Evolutionary conservation across 2,113 vertebrate species (phyloP).

Genomic region (Scomber scombrus): DNA sequence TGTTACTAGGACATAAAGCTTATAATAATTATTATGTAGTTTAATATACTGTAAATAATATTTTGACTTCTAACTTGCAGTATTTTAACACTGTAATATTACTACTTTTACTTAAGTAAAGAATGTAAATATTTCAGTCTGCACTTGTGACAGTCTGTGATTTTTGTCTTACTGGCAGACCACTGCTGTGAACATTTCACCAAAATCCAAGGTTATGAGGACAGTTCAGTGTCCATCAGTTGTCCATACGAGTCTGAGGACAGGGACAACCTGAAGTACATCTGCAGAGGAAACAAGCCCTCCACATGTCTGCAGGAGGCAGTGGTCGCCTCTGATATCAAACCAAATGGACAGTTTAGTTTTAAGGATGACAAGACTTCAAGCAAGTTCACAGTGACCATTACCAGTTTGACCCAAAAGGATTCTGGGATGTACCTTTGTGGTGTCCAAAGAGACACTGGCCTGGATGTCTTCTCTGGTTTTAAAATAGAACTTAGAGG

Average conservation of each 20-base stretch:
- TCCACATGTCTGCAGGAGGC: conserved; percentile 58
- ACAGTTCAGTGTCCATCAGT: conserved; percentile 23
- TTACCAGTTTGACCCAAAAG: conserved; percentile 13
- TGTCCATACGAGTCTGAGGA: neutral
- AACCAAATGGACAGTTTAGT: neutral
- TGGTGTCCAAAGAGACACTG: conserved; percentile 34
- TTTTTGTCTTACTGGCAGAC: conserved; percentile 25
- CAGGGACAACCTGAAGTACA: conserved; percentile 42
- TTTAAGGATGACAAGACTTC: neutral
- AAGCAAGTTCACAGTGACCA: conserved; percentile 16
- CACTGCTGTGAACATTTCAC: conserved; percentile 37
- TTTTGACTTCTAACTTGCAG: neutral
- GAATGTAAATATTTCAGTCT: neutral
- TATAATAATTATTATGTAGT: no score
- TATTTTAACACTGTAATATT: neutral
- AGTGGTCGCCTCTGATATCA: conserved; percentile 9
- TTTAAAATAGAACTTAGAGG: conserved; percentile 48
- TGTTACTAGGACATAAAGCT: no score
- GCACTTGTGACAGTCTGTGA: neutral
- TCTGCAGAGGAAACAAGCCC: conserved; percentile 40
- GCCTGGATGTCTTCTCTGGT: conserved; percentile 55
- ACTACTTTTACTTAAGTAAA: neutral
- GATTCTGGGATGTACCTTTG: conserved; percentile 55
- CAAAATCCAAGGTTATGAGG: neutral
- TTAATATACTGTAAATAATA: no score